phyloP scores from a whole-genome alignment of 2,888 invertebrate genomes.

The Gymnocheta viridis region DNA sequence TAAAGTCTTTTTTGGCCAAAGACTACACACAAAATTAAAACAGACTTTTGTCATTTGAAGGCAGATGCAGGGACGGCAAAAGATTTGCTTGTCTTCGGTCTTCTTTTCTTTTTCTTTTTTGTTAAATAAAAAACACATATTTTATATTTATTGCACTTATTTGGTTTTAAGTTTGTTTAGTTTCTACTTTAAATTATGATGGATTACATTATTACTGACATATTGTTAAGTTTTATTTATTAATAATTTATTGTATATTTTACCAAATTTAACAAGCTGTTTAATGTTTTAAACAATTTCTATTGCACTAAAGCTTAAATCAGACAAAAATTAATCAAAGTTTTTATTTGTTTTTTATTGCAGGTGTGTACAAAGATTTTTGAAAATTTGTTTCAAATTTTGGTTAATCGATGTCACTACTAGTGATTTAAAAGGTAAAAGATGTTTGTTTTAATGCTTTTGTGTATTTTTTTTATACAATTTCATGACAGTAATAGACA shows the following conservation, averaged over 20 bases:
- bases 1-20: slow-evolving; percentile 20
- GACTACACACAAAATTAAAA: slow-evolving; percentile 6
- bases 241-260: slow-evolving; percentile 60
- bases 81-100: slow-evolving; percentile 13
- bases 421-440: slow-evolving; percentile 17
- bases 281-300: slow-evolving; percentile 14
- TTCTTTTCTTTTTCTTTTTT: not conserved
- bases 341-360: slow-evolving; percentile 43
- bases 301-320: not conserved
- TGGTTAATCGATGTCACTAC: slow-evolving; percentile 39
- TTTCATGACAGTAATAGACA: not conserved
- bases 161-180: slow-evolving; percentile 19
- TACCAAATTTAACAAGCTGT: slow-evolving; percentile 45
- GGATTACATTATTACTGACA: slow-evolving; percentile 64
- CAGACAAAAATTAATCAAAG: slow-evolving; percentile 52
- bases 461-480: too few species aligned
- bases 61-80: slow-evolving; percentile 16
- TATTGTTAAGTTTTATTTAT: slow-evolving; percentile 59
- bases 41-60: slow-evolving; percentile 24
- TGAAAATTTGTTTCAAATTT: slow-evolving; percentile 34
- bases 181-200: slow-evolving; percentile 62
- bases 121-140: slow-evolving; percentile 9
- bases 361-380: slow-evolving; percentile 61
- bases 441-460: not conserved
- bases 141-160: slow-evolving; percentile 20